phyloP scores from a whole-genome alignment of 2,113 vertebrate genomes.

The Trematocara nigrifrons region DNA sequence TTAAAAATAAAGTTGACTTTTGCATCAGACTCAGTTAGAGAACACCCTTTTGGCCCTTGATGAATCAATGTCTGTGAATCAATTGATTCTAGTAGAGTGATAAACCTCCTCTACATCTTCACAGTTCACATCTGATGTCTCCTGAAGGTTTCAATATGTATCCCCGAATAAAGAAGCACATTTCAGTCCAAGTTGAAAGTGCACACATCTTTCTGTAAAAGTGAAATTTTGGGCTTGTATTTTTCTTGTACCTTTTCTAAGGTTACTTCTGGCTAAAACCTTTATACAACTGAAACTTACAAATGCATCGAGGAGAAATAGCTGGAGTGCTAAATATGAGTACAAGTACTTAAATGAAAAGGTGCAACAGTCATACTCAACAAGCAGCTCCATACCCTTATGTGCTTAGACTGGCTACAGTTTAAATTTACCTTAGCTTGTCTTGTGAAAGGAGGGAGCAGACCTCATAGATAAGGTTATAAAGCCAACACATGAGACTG shows the following conservation, averaged over 20 bases:
- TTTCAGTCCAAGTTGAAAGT: background rate
- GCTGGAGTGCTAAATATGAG: background rate
- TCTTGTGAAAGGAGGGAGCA: background rate
- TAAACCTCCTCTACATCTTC: background rate
- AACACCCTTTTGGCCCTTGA: background rate
- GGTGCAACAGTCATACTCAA: background rate
- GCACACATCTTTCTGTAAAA: background rate
- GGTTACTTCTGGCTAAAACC: background rate
- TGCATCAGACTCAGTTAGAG: background rate
- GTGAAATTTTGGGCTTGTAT: background rate
- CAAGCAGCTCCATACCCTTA: background rate
- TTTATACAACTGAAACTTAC: background rate
- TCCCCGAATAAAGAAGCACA: background rate
- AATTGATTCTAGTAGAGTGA: background rate
- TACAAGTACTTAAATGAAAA: background rate
- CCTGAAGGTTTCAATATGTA: background rate
- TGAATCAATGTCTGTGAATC: background rate
- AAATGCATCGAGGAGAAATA: background rate
- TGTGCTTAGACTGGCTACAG: background rate
- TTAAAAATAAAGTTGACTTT: background rate
- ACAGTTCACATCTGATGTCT: background rate
- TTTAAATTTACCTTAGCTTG: background rate
- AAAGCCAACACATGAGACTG: background rate
- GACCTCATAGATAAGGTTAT: background rate
- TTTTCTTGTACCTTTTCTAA: background rate